Evolutionary conservation across 2,888 invertebrate genomes (phyloP), one percentile per base, ranked within the genome.

Genomic region (Microctonus brassicae): DNA sequence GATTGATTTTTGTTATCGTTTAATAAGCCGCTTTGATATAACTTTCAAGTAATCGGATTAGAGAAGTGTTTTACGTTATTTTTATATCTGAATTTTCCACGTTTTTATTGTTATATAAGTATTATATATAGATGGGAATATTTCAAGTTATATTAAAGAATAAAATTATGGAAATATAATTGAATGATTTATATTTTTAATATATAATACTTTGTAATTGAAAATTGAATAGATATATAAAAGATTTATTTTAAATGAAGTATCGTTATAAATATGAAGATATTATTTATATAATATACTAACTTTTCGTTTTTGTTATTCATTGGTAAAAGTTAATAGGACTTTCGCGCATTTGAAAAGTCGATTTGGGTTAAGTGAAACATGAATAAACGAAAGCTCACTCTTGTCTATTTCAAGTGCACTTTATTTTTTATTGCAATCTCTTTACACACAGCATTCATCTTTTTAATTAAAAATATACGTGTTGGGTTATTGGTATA

Each of bases 361-460:
- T 70, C 58, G 64, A 70, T 64, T 58, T 64, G 58, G 70, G 70
- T 70, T 64, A 70, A 70, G 64, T 63, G 64, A 70, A 33, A 33
- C 57, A 70, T 70, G 70, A 70, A 70, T 70, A 70, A 64, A 64
- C 57, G 64, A 70, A 57, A 57, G 70, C 63, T 63, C 36, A 63
- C 20, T 29, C 63, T 11, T 29, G 66, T 42, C 42, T 58, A 7
- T 22, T 33, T 63, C 52, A 29, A 63, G 52, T 52, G 47, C 42
- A 29, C 33, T 24, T 47, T n/a, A n/a, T n/a, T n/a, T 24, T 64
- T 63, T 70, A 64, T 63, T 63, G 47, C 63, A 47, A 39, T 63
- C 57, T 26, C 17, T 20, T 61, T 47, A 29, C 13, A 42, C 47
- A 55, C 4, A 55, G n/a, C 55, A 24, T 55, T 55, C 6, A 4